phyloP scores from a whole-genome alignment of 2,888 invertebrate species.

The Cynaeus angustus region DNA sequence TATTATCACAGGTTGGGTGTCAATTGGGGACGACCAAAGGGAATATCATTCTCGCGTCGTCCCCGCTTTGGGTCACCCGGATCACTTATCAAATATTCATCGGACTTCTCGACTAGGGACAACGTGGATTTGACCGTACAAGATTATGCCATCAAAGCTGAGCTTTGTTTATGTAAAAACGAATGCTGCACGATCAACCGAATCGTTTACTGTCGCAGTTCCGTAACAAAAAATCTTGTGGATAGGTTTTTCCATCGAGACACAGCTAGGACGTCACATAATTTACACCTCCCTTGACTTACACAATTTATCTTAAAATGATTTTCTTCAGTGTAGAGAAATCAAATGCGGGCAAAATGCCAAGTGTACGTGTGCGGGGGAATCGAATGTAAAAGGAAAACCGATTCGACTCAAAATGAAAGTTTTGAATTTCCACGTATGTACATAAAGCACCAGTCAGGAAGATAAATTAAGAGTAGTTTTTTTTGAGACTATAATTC shows the following conservation, averaged over 20 bases:
- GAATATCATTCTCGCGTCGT: slow-evolving; percentile 30
- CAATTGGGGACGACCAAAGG: slow-evolving; percentile 31
- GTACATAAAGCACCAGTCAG: too few species aligned
- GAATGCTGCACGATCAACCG: slow-evolving; percentile 34
- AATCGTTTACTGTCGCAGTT: slow-evolving; percentile 33
- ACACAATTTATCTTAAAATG: slow-evolving; percentile 28
- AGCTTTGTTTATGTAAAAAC: slow-evolving; percentile 57
- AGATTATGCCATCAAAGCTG: slow-evolving; percentile 58
- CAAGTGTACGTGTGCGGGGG: not conserved
- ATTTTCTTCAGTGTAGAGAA: slow-evolving; percentile 18
- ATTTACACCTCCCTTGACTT: slow-evolving; percentile 27
- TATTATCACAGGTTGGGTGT: slow-evolving; percentile 34
- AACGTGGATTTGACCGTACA: slow-evolving; percentile 56
- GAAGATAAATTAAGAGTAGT: too few species aligned
- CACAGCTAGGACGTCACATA: slow-evolving; percentile 23
- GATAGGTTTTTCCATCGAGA: slow-evolving; percentile 14
- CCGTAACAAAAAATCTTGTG: slow-evolving; percentile 11
- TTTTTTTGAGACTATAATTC: too few species aligned
- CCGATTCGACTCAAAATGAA: too few species aligned
- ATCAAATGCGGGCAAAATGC: slow-evolving; percentile 14
- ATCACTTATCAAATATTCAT: slow-evolving; percentile 61
- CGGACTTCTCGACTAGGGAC: slow-evolving; percentile 53
- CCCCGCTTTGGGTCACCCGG: slow-evolving; percentile 53
- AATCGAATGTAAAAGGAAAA: too few species aligned
- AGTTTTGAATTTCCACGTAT: too few species aligned